These are phyloP conservation scores for Zaprionus lachaisei DNA, from an alignment of 1,140 invertebrate species.

Conservation along the genomic window DNA sequence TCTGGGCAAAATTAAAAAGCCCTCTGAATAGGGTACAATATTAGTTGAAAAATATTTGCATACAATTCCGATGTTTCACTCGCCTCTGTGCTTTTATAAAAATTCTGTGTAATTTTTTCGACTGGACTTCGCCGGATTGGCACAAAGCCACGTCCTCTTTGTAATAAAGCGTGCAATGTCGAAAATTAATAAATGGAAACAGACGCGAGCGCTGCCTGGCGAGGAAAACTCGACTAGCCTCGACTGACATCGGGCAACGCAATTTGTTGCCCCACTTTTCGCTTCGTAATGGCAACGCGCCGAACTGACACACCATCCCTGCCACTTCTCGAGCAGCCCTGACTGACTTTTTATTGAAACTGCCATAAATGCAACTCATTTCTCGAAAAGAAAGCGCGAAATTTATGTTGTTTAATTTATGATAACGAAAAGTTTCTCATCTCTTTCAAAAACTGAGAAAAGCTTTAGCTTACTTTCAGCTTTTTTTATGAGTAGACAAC, in stretches of 20 bases:
- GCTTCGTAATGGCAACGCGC: conserved; percentile 46
- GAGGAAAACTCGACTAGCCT: neutral
- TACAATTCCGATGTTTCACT: conserved; percentile 42
- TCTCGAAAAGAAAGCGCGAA: conserved; percentile 28
- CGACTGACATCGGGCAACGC: conserved; percentile 35
- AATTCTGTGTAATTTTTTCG: conserved; percentile 24
- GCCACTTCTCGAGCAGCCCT: conserved; percentile 30
- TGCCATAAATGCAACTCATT: conserved; percentile 60
- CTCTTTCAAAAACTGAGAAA: neutral
- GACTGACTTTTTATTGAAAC: conserved; percentile 53
- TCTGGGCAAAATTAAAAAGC: neutral
- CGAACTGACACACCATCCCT: conserved; percentile 22
- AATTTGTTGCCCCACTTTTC: conserved; percentile 45
- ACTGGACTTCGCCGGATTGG: conserved; percentile 39
- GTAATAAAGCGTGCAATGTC: conserved; percentile 57
- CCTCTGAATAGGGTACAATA: conserved; percentile 10
- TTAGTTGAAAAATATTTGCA: conserved; percentile 55
- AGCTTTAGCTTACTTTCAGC: neutral
- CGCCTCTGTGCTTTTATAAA: neutral
- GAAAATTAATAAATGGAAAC: conserved; percentile 76
- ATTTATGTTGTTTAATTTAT: conserved; percentile 56
- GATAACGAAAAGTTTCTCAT: conserved; percentile 33
- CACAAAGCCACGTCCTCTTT: conserved; percentile 55
- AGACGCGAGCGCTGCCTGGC: conserved; percentile 24
- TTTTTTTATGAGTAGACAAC: conserved; percentile 2